Percentiles rank a stretch among this genome's conserved stretches.
Conservation (phyloP, 1,140 invertebrate genomes). For the Aphelenchoides besseyi region DNA sequence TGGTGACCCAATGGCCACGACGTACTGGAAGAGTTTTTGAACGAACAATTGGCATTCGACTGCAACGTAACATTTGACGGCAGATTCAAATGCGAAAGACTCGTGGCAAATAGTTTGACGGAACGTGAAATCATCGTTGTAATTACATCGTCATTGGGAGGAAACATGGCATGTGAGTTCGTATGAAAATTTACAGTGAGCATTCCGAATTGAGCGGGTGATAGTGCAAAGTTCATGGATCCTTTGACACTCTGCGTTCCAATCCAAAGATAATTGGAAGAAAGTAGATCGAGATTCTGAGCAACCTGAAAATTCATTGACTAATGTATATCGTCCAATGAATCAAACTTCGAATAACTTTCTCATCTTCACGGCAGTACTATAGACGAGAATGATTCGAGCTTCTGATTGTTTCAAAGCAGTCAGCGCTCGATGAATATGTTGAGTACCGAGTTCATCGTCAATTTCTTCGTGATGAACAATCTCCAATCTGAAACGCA, state of each 20-base stretch:
- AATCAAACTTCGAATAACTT: slow-evolving; percentile 72
- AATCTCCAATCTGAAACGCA: slow-evolving; percentile 52
- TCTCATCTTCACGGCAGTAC: slow-evolving; percentile 79
- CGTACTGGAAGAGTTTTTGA: slow-evolving; percentile 21
- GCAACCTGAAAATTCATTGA: slow-evolving; percentile 34
- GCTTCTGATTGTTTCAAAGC: slow-evolving; percentile 84
- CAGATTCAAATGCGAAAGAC: slow-evolving; percentile 32
- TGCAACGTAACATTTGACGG: slow-evolving; percentile 31
- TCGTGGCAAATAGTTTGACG: slow-evolving; percentile 46
- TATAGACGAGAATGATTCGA: slow-evolving; percentile 85
- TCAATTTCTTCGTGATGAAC: slow-evolving; percentile 53
- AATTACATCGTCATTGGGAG: slow-evolving; percentile 55
- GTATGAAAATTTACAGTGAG: slow-evolving; percentile 55
- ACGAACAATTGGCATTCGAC: slow-evolving; percentile 50
- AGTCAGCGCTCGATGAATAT: slow-evolving; percentile 44
- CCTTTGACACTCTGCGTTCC: slow-evolving; percentile 61
- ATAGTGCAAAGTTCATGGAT: slow-evolving; percentile 35
- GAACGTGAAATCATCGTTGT: slow-evolving; percentile 54
- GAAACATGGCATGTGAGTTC: slow-evolving; percentile 55
- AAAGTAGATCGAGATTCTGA: slow-evolving; percentile 41
- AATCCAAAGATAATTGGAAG: slow-evolving; percentile 56
- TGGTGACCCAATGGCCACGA: slow-evolving; percentile 46
- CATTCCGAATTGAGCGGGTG: slow-evolving; percentile 53
- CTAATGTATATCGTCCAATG: background rate
- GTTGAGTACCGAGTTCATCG: slow-evolving; percentile 26